These are phyloP conservation scores for Drosophila birchii DNA, from an alignment of 2,888 invertebrate species.

Conservation along the genomic window DNA sequence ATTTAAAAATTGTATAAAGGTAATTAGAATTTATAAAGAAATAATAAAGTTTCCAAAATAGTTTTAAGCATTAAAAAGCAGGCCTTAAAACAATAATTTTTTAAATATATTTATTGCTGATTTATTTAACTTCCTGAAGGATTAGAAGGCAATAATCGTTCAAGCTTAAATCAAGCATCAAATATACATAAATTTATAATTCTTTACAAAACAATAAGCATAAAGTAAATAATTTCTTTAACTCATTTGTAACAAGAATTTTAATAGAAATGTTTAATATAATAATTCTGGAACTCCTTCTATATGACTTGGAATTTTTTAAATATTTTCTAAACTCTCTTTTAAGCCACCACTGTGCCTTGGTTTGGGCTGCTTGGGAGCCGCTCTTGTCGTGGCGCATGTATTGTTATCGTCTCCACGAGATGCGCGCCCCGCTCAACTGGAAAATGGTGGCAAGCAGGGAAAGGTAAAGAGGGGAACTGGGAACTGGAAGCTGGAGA, in stretches of 20 bases:
- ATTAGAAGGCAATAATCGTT: neutral
- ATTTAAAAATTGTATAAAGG: neutral
- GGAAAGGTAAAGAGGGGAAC: neutral
- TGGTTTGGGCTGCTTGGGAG: slow-evolving; percentile 15
- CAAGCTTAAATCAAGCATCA: too few relatives aligned
- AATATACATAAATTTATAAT: neutral
- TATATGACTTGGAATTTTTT: rapidly evolving
- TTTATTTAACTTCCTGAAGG: neutral
- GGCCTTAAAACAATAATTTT: neutral
- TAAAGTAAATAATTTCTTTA: neutral
- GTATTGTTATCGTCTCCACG: slow-evolving; percentile 66
- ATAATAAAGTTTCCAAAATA: too few relatives aligned
- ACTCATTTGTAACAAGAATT: neutral
- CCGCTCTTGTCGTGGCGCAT: slow-evolving; percentile 66
- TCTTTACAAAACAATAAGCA: neutral
- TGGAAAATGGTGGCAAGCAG: slow-evolving; percentile 8
- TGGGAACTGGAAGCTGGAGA: neutral
- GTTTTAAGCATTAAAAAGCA: neutral
- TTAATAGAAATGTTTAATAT: too few relatives aligned
- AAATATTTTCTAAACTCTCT: neutral
- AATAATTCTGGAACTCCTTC: neutral
- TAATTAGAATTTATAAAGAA: neutral
- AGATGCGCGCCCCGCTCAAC: slow-evolving; percentile 47
- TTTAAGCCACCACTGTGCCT: slow-evolving; percentile 28
- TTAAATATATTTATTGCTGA: neutral